phyloP scores from a whole-genome alignment of 1,140 invertebrate genomes.

The Rhynchophorus ferrugineus region DNA sequence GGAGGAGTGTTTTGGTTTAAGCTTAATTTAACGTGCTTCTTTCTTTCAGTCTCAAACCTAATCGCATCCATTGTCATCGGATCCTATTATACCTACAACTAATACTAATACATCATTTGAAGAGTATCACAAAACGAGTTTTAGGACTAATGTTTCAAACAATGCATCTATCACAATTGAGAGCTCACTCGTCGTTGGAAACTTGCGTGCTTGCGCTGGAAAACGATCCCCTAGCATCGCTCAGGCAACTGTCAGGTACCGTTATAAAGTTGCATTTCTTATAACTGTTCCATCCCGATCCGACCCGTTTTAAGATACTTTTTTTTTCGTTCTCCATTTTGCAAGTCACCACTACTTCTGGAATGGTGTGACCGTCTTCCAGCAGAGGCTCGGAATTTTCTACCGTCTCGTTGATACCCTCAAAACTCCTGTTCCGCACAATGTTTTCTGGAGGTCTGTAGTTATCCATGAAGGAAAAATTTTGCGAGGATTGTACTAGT shows the following conservation, averaged over 20 bases:
- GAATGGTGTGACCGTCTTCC: conserved; percentile 17
- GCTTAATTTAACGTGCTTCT: too few relatives aligned
- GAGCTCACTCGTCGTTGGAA: conserved; percentile 32
- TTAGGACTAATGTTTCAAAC: neutral
- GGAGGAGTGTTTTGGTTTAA: too few relatives aligned
- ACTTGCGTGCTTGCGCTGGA: conserved; percentile 39
- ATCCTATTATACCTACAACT: neutral
- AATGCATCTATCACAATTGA: neutral
- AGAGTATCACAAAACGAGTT: neutral
- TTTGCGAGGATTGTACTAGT: conserved; percentile 32
- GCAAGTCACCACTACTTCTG: conserved; percentile 35
- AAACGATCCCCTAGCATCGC: conserved; percentile 35
- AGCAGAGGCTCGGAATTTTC: conserved; percentile 20
- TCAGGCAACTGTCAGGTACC: conserved; percentile 35
- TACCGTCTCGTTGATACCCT: conserved; percentile 8
- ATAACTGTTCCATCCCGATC: conserved; percentile 33
- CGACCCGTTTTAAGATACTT: conserved; percentile 37
- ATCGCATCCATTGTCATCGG: too few relatives aligned
- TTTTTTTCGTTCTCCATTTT: conserved; percentile 33
- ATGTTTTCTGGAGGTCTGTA: neutral
- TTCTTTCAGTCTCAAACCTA: too few relatives aligned
- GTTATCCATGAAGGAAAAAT: neutral
- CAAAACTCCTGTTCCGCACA: conserved; percentile 18
- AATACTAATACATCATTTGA: neutral
- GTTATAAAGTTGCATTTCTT: conserved; percentile 39